Evolutionary conservation across 2,888 invertebrate genomes (phyloP).

Genomic region (Drosophila kambysellisi): DNA sequence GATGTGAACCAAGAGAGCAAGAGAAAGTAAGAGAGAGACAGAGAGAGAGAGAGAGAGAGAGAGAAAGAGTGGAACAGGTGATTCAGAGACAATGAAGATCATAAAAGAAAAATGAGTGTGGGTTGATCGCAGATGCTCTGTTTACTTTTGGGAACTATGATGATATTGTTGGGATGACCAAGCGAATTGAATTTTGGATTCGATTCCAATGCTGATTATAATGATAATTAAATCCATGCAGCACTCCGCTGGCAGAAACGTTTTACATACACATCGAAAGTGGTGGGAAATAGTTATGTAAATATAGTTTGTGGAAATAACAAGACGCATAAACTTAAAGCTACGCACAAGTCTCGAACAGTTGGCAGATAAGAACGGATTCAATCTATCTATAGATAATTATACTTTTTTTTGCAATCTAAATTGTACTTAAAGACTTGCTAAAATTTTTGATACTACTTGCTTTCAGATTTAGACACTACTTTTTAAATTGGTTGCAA

Average conservation of each 20-base stretch:
- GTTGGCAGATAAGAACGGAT: slow-evolving; percentile 25
- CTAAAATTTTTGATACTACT: background rate
- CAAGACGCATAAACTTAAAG: slow-evolving; percentile 50
- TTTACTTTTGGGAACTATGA: slow-evolving; percentile 32
- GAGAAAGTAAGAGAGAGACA: background rate
- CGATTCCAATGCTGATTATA: slow-evolving; percentile 48
- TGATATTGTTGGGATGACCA: slow-evolving; percentile 32
- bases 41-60: slow-evolving; percentile 4
- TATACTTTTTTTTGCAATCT: background rate
- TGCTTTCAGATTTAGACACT: background rate
- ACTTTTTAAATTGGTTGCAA: background rate
- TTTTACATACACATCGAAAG: slow-evolving; percentile 71
- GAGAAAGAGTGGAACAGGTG: slow-evolving; percentile 16
- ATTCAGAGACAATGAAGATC: slow-evolving; percentile 29
- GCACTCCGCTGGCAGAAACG: slow-evolving; percentile 69
- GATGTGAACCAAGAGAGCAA: slow-evolving; percentile 12
- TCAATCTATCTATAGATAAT: background rate
- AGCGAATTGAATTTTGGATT: slow-evolving; percentile 41
- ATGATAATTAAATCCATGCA: slow-evolving; percentile 76
- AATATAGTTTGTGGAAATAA: slow-evolving; percentile 35
- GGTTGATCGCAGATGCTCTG: slow-evolving; percentile 32
- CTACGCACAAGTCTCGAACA: slow-evolving; percentile 52
- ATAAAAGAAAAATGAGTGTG: slow-evolving; percentile 19
- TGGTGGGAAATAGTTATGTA: slow-evolving; percentile 35
- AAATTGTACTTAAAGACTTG: background rate